Percentiles rank a stretch among this genome's conserved stretches.
These are phyloP conservation scores for Campoletis sonorensis DNA, from an alignment of 1,140 invertebrate genomes.

Conservation along the genomic window DNA sequence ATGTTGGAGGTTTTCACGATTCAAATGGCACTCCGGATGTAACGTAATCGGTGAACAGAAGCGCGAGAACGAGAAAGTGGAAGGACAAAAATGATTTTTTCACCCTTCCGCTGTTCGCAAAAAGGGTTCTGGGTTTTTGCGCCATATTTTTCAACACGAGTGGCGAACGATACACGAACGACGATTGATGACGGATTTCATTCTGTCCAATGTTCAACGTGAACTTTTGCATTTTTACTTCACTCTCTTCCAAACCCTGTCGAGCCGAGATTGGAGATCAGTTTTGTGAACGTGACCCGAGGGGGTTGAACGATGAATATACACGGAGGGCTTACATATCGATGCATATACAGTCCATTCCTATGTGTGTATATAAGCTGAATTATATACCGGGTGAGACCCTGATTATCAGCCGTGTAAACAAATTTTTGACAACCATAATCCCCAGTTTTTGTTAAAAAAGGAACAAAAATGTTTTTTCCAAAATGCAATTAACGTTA, in stretches of 20 bases:
- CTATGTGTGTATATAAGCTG: background rate
- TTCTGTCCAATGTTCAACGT: background rate
- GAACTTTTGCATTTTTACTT: background rate
- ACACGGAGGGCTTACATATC: background rate
- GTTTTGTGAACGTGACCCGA: slow-evolving; percentile 33
- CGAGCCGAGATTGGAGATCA: slow-evolving; percentile 28
- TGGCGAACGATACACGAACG: background rate
- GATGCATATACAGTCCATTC: background rate
- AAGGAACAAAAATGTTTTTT: background rate
- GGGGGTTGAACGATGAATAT: background rate
- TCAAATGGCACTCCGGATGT: background rate
- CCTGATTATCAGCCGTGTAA: background rate
- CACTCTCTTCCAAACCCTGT: slow-evolving; percentile 15
- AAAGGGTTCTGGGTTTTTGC: background rate
- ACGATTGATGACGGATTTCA: slow-evolving; percentile 25
- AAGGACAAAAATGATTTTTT: slow-evolving; percentile 27
- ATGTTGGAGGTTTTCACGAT: background rate
- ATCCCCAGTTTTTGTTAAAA: too few species aligned
- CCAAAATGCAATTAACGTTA: too few species aligned
- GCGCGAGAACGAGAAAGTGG: background rate
- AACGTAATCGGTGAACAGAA: slow-evolving; percentile 2
- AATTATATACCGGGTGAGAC: too few species aligned
- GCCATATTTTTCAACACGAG: background rate
- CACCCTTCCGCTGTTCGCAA: background rate
- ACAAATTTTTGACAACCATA: too few species aligned